Percentiles rank a stretch among this genome's conserved stretches.
phyloP scores from a whole-genome alignment of 1,140 invertebrate species.

The Ditylenchus dipsaci region DNA sequence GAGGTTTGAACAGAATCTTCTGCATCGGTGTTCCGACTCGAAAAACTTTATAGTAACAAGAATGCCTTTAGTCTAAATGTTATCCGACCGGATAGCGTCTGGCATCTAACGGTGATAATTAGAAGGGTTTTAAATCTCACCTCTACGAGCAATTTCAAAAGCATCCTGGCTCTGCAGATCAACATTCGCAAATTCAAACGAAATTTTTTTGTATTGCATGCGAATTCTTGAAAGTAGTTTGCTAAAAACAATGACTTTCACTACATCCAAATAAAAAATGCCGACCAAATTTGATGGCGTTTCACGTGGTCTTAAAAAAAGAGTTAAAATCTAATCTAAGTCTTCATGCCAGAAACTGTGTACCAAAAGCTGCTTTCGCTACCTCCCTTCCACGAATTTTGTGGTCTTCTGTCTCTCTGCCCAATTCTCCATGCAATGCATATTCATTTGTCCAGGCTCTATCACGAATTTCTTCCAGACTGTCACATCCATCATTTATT shows the following conservation, averaged over 20 bases:
- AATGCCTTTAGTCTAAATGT: neutral
- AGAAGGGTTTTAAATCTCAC: neutral
- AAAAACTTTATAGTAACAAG: too few species aligned
- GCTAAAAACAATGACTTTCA: neutral
- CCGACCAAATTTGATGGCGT: neutral
- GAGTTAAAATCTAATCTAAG: neutral
- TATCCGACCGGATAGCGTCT: neutral
- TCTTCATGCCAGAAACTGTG: too few species aligned
- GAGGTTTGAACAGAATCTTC: too few species aligned
- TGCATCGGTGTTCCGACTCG: too few species aligned
- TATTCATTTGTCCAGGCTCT: conserved; percentile 49
- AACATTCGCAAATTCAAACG: conserved; percentile 70
- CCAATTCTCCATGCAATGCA: conserved; percentile 39
- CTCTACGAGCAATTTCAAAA: conserved; percentile 77
- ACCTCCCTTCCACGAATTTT: conserved; percentile 36
- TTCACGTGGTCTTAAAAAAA: neutral
- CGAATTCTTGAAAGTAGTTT: conserved; percentile 40
- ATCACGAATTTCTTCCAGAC: conserved; percentile 34
- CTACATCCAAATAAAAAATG: neutral
- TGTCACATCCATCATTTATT: conserved; percentile 46
- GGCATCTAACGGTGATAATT: neutral
- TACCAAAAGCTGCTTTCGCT: conserved; percentile 32
- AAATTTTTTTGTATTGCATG: conserved; percentile 38
- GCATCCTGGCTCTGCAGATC: conserved; percentile 77
- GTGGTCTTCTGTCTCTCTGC: conserved; percentile 36